phyloP scores from a whole-genome alignment of 1,140 invertebrate species.

The Oncopodura yosiiana region DNA sequence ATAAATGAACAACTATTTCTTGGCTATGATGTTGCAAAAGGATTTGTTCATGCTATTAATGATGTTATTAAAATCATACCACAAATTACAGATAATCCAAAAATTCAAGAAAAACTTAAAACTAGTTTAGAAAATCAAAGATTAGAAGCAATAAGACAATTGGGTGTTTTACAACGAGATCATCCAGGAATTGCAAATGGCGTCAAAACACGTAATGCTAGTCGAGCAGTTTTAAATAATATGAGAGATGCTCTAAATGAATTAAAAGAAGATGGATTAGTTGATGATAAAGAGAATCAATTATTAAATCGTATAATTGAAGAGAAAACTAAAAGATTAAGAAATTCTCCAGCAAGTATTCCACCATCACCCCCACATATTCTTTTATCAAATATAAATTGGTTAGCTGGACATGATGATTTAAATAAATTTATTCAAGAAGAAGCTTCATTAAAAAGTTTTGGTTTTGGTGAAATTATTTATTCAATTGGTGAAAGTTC shows the following conservation, averaged over 20 bases:
- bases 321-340: slow-evolving; percentile 32
- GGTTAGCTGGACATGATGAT: too few species aligned
- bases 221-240: slow-evolving; percentile 41
- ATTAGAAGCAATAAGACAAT: not conserved
- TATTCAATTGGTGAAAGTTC: slow-evolving; percentile 23
- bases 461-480: too few species aligned
- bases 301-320: not conserved
- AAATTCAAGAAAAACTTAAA: slow-evolving; percentile 19
- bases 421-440: too few species aligned
- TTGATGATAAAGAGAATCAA: not conserved
- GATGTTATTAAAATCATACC: too few species aligned
- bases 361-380: too few species aligned
- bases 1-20: not conserved
- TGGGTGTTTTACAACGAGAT: slow-evolving; percentile 37
- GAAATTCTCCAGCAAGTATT: slow-evolving; percentile 25
- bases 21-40: slow-evolving; percentile 5
- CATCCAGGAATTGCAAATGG: slow-evolving; percentile 39
- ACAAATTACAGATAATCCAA: slow-evolving; percentile 38
- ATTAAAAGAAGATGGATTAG: slow-evolving; percentile 39
- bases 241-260: slow-evolving; percentile 38
- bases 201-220: slow-evolving; percentile 43
- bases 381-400: too few species aligned
- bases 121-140: not conserved
- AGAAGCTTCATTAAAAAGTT: too few species aligned
- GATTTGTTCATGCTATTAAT: too few species aligned